Base-by-base conservation (phyloP, 2,888 invertebrate genomes). In the Tetramorium bicarinatum region DNA sequence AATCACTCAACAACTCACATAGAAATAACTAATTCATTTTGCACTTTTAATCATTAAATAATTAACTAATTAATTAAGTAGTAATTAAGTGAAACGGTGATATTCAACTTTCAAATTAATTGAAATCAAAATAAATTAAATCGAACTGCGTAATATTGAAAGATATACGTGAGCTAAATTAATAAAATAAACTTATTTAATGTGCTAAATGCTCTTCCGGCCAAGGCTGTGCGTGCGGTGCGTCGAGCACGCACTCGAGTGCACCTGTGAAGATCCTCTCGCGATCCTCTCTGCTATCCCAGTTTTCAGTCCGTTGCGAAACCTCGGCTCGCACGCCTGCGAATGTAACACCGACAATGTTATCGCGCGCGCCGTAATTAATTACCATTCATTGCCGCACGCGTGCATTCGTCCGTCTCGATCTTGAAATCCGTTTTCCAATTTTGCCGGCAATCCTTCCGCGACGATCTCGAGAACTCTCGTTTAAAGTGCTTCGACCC, bases 271-370 rank as follows among this genome's bases (percentile, higher is more conserved):
- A 89, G 88, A 84, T 87, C 81, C 82, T 87, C 85, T 89, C 84
- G 80, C 82, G 90, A 90, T 90, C 29, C 29, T 34, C 89, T 92
- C 92, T 89, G 92, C 87, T 92, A 91, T 91, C 91, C 92, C 91
- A 93, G 93, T 93, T 93, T 92, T 91, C 92, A 91, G 87, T 87
- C 89, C 83, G 86, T 91, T 90, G 87, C 88, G 85, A 90, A 90
- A 90, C 80, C 54, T 59, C 18, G 34, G 41, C 38, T 69, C 69
- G 54, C 41, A 41, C 79, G 62, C 67, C 66, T 75, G 79, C 82
- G 62, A 74, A 71, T 29, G 69, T 38, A 62, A 67, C n/a, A 29
- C 34, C 49, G 11, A 69, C 72, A 47, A 80, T 80, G 59, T 71
- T 47, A 49, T 72, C 72, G 71, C 34, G 34, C 79, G 21, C 13